Base-by-base conservation (phyloP, 2,888 invertebrate genomes). In the Hedychridium roseum region DNA sequence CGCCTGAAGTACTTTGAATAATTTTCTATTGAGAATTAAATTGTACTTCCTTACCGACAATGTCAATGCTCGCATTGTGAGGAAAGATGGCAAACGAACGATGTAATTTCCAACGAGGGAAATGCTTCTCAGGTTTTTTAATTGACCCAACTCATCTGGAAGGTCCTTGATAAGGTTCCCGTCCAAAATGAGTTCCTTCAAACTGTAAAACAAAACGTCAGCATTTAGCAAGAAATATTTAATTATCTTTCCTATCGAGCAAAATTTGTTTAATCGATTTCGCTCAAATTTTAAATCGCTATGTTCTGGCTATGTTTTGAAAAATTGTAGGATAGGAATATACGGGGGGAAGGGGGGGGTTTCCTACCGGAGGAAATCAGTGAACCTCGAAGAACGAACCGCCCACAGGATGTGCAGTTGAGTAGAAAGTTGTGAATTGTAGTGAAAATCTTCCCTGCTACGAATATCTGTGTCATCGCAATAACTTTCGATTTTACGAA, bases 181-280 rank as follows among this genome's bases (percentile, higher is more conserved):
- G 80, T 88, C 88, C 64, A 89, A 80, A 60, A 86, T 83, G 53
- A 91, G 79, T 77, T 89, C 89, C 73, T 86, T 85, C 73, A 90
- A 80, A 74, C 90, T 90, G 81, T 30, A 83, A 83, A 59, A 41
- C 3, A 2, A 7, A 31, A n/a, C 12, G 12, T 15, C 16, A 12
- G 3, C 2, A 4, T 2, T 27, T n/a, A n/a, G n/a, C n/a, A n/a
- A n/a, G n/a, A n/a, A n/a, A n/a, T n/a, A n/a, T n/a, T n/a, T n/a
- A n/a, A n/a, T n/a, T n/a, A n/a, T n/a, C n/a, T n/a, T n/a, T n/a
- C n/a, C n/a, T n/a, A n/a, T n/a, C n/a, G n/a, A n/a, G n/a, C n/a
- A n/a, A n/a, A n/a, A n/a, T n/a, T n/a, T n/a, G n/a, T n/a, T n/a
- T n/a, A n/a, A n/a, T n/a, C n/a, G n/a, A n/a, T n/a, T n/a, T n/a